Percentiles rank a stretch among this genome's conserved stretches.
These are phyloP conservation scores for Triplophysa tibetana DNA, from an alignment of 2,113 vertebrate species.

Conservation along the genomic window DNA sequence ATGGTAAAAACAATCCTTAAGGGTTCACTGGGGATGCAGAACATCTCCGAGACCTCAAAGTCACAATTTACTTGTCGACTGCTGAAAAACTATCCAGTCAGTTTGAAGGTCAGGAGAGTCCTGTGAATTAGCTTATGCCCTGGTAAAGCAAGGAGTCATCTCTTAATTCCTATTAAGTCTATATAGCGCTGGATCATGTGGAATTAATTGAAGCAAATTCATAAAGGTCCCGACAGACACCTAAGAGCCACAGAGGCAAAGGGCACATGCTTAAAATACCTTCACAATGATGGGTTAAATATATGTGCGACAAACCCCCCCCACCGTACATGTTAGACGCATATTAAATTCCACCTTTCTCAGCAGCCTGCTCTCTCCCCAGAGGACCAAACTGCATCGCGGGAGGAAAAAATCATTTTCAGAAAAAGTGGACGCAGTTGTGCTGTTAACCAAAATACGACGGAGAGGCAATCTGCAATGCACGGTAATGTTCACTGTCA, in stretches of 20 bases:
- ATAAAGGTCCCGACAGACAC: constrained; percentile 61
- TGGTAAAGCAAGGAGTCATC: constrained; percentile 57
- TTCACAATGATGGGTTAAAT: constrained; percentile 65
- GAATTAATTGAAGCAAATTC: constrained; percentile 70
- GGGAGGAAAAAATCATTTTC: constrained; percentile 60
- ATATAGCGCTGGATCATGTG: constrained; percentile 71
- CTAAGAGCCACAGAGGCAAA: constrained; percentile 68
- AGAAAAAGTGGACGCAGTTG: constrained; percentile 56
- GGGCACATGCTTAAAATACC: constrained; percentile 55
- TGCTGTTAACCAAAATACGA: constrained; percentile 58
- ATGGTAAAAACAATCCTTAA: not conserved
- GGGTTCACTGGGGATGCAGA: constrained; percentile 12
- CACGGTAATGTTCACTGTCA: constrained; percentile 20
- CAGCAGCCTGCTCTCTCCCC: constrained; percentile 72
- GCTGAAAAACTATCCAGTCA: not conserved
- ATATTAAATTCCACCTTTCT: constrained; percentile 63
- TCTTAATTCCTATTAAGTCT: constrained; percentile 72
- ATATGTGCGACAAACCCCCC: constrained; percentile 51
- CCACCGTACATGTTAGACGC: constrained; percentile 55
- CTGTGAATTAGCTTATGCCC: constrained; percentile 66
- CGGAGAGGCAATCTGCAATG: constrained; percentile 53
- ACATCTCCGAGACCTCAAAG: constrained; percentile 20
- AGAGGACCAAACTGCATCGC: constrained; percentile 66
- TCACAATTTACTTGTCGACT: not conserved
- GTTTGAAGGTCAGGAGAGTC: constrained; percentile 44